Percentiles rank a stretch among this genome's conserved stretches.
Evolutionary conservation across 2,113 vertebrate genomes (phyloP).

Genomic region (Ia io): DNA sequence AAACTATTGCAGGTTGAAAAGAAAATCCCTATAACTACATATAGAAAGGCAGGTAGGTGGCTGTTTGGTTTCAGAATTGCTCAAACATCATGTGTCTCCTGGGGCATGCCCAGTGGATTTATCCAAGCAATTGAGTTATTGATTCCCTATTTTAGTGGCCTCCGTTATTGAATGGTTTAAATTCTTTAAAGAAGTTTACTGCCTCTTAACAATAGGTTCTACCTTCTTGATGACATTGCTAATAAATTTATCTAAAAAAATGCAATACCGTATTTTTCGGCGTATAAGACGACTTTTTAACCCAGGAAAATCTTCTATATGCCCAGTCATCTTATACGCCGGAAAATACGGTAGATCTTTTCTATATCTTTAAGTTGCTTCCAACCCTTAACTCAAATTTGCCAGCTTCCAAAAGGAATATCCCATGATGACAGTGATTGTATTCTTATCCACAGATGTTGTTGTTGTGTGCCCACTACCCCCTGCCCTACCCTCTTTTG

Average conservation of each 20-base stretch:
- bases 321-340: no score
- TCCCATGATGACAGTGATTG: not conserved
- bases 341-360: no score
- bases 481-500: not conserved
- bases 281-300: no score
- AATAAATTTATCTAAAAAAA: not conserved
- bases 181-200: not conserved
- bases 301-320: no score
- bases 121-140: not conserved
- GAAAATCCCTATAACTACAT: not conserved
- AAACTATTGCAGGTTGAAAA: conserved; percentile 22
- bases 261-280: no score
- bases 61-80: not conserved
- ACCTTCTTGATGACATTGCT: not conserved
- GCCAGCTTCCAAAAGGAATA: not conserved
- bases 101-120: not conserved
- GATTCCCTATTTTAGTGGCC: not conserved
- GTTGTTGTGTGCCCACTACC: not conserved
- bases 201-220: not conserved
- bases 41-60: not conserved
- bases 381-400: not conserved
- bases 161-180: not conserved
- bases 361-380: not conserved
- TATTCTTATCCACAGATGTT: not conserved
- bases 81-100: not conserved